These are phyloP conservation scores for Diarsia mendica DNA, from an alignment of 2,888 invertebrate genomes.

Conservation along the genomic window DNA sequence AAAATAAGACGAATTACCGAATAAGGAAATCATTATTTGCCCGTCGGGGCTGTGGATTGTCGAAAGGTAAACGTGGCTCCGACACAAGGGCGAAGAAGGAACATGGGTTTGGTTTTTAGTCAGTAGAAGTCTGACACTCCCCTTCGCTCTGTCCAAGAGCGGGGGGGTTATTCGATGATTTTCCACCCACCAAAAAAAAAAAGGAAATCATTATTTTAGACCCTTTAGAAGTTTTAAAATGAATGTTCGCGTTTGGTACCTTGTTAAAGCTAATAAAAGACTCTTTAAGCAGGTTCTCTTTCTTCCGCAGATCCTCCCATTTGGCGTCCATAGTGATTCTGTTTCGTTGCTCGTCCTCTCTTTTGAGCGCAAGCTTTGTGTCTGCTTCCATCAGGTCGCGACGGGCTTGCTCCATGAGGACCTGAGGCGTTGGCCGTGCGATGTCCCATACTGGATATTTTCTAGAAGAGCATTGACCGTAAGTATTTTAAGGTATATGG, in stretches of 20 bases:
- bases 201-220: background rate
- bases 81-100: too few species aligned
- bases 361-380: constrained; percentile 84
- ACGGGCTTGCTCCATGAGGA: constrained; percentile 89
- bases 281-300: constrained; percentile 88
- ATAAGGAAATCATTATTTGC: background rate
- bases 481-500: background rate
- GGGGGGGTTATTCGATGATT: too few species aligned
- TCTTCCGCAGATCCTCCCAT: constrained; percentile 89
- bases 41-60: too few species aligned
- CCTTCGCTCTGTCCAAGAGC: too few species aligned
- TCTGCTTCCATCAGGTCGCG: constrained; percentile 89
- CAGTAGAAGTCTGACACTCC: too few species aligned
- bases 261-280: constrained; percentile 92
- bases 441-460: constrained; percentile 92
- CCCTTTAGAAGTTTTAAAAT: background rate
- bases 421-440: constrained; percentile 89
- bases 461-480: constrained; percentile 73
- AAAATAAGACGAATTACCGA: background rate
- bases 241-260: constrained; percentile 68
- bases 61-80: too few species aligned
- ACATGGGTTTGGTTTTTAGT: too few species aligned
- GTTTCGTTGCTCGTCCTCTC: constrained; percentile 81
- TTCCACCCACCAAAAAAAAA: too few species aligned
- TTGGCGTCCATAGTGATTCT: constrained; percentile 86